phyloP scores from a whole-genome alignment of 1,140 invertebrate species.

The Palaemon carinicauda region DNA sequence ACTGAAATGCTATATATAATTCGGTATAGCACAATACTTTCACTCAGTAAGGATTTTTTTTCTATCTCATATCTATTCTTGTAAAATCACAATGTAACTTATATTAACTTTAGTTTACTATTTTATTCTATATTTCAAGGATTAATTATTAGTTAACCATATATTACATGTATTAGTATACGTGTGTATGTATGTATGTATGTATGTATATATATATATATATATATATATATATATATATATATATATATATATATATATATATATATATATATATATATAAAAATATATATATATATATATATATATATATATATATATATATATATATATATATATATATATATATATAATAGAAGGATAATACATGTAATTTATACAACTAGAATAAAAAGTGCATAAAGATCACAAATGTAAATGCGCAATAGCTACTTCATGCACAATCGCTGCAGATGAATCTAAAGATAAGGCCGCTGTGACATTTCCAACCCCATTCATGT shows the following conservation, averaged over 20 bases:
- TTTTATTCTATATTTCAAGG: too few species aligned
- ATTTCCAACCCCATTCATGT: too few species aligned
- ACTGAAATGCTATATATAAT: too few species aligned
- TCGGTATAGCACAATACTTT: too few species aligned
- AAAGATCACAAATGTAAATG: not conserved
- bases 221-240: not conserved
- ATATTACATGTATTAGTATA: not conserved
- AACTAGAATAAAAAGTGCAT: not conserved
- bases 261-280: not conserved
- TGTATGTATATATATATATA: not conserved
- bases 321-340: not conserved
- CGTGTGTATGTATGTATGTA: not conserved
- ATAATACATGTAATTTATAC: not conserved
- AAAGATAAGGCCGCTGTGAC: too few species aligned
- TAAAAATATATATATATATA: not conserved
- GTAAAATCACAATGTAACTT: too few species aligned
- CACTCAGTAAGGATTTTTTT: too few species aligned
- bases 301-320: not conserved
- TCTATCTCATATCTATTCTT: too few species aligned
- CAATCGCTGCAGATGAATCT: too few species aligned
- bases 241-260: not conserved
- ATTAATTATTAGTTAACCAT: too few species aligned
- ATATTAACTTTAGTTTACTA: too few species aligned
- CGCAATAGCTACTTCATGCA: too few species aligned
- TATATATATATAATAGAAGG: not conserved